A percentile compares a stretch with the other conserved stretches of the same genome.
These are phyloP conservation scores for Lasioglossum morio DNA, from an alignment of 2,888 invertebrate genomes.

Conservation along the genomic window DNA sequence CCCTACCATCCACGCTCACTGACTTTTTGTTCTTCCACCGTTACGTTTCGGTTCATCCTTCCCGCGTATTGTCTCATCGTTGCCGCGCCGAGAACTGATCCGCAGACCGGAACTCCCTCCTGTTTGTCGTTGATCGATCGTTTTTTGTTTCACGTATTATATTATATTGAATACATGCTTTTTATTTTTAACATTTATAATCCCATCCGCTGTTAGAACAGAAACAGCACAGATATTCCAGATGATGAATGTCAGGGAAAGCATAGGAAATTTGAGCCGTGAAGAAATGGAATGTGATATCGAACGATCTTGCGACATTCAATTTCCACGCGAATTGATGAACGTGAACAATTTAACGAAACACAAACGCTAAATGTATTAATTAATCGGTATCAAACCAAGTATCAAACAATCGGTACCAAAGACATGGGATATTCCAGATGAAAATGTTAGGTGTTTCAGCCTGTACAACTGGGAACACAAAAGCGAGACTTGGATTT, in stretches of 20 bases:
- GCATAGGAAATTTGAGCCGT: no score
- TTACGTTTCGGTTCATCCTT: slow-evolving; percentile 6
- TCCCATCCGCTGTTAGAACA: no score
- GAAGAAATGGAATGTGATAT: no score
- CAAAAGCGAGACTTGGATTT: neutral
- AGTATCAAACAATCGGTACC: no score
- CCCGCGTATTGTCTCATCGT: slow-evolving; percentile 7
- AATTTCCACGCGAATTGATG: slow-evolving; percentile 81
- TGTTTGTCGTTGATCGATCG: no score
- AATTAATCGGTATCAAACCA: slow-evolving; percentile 80
- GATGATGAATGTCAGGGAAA: no score
- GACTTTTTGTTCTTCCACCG: neutral
- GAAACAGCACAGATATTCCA: no score
- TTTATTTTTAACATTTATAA: no score
- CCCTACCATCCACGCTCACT: neutral
- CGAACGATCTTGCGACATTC: slow-evolving; percentile 85
- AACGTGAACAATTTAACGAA: slow-evolving; percentile 76
- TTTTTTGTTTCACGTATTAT: no score
- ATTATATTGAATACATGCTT: no score
- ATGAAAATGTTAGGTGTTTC: no score
- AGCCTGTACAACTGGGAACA: neutral
- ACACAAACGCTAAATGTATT: slow-evolving; percentile 78
- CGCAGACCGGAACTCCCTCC: neutral
- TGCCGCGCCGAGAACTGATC: neutral
- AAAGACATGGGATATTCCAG: no score